Evolutionary conservation across 2,888 invertebrate species (phyloP), one percentile per base, ranked within the genome.

Genomic region (Drosophila parthenogenetica): DNA sequence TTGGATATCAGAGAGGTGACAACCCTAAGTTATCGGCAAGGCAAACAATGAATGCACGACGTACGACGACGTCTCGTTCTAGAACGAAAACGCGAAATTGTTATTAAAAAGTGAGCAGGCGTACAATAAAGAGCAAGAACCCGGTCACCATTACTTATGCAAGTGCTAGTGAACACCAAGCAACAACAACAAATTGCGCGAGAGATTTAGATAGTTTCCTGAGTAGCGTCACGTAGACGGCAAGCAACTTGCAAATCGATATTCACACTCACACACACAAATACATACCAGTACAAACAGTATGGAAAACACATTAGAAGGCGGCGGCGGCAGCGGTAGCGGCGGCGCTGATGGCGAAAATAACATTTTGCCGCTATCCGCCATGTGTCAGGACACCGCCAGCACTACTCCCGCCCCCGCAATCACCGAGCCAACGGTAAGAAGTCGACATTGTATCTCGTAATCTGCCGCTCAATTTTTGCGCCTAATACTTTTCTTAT

Each of bases 141-240:
- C 54, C 73, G 73, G 65, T 66, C 53, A 77, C 73, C 55, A 73
- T 58, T 60, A 77, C 77, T 32, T 57, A 74, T 74, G 74, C 65
- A 77, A 70, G 64, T 65, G 59, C 57, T 19, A 61, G 53, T 68
- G 50, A 60, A 58, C 57, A 57, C 17, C 61, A 42, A 59, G 45
- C 58, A 72, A 59, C 40, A 59, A 25, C 59, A 72, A 69, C 46
- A 54, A 68, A 77, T 72, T 77, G 68, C 73, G 71, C 75, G 79
- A 76, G 72, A 77, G 82, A 77, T 68, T 73, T 73, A 77, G 74
- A 64, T 66, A 69, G 64, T 66, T 77, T 79, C 77, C 84, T 85
- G 84, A 81, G 77, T 72, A 75, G 84, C 87, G 85, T 85, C 85
- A 87, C 85, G 85, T 85, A 85, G 85, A 79, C 84, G 83, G 79